Base-by-base conservation (phyloP, 2,797 vertebrate species). In the Myripristis murdjan region DNA sequence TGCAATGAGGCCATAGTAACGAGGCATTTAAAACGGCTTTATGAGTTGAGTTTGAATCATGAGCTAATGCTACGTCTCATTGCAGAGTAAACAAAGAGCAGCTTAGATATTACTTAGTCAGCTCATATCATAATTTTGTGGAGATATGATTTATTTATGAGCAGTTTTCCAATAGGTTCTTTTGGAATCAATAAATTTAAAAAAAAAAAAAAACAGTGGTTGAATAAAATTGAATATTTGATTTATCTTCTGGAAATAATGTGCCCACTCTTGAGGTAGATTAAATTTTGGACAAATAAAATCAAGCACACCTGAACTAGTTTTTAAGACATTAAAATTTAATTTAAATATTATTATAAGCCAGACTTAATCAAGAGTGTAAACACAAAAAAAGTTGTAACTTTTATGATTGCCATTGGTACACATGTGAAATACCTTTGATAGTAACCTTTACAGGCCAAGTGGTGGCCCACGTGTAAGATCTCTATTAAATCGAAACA, bases 71-170 rank as follows among this genome's bases (percentile, higher is more conserved):
- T 35, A 41, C 47, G 59, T 75, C 24, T 58, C 43, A 68, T 59
- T 75, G 65, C 23, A 67, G 51, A 55, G 22, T 51, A 64, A 66
- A 77, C 56, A 72, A 77, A 67, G 54, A 10, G 8, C 52, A 18
- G 14, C 15, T 67, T 67, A 24, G 64, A 48, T 54, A 49, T n/a
- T 48, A 41, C 37, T 15, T 33, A 33, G 52, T 63, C 58, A 33
- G 55, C 61, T 74, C 22, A 47, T 63, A 26, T n/a, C 44, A 63
- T 53, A 44, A 44, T 6, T 2, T 26, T 58, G 37, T 37, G 51
- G 11, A 73, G 20, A 66, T 43, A 0, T 53, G 23, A 72, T 22
- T 44, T 66, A 55, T 41, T 73, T 72, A 71, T 75, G 63, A 70
- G 67, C 46, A 60, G 18, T 63, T 73, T 80, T 44, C 23, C 37